Percentiles rank a stretch among this genome's conserved stretches.
These are phyloP conservation scores for Caenorhabditis remanei DNA, from an alignment of 1,140 invertebrate species.

Conservation along the genomic window DNA sequence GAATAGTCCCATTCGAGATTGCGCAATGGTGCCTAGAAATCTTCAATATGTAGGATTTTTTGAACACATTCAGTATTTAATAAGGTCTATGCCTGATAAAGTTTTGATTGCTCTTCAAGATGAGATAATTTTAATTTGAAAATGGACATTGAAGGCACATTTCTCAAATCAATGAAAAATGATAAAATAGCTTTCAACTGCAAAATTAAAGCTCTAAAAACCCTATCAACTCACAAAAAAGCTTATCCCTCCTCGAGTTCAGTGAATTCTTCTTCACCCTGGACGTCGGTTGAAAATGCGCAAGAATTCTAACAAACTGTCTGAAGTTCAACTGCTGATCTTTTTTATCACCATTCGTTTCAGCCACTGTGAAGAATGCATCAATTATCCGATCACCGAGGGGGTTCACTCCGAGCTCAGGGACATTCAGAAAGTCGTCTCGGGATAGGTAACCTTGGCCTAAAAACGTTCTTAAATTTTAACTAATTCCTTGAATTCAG, in stretches of 20 bases:
- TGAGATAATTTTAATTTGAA: no score
- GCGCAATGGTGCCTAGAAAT: no score
- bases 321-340: slow-evolving; percentile 87
- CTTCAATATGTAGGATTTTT: no score
- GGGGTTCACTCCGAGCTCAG: slow-evolving; percentile 91
- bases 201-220: no score
- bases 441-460: slow-evolving; percentile 80
- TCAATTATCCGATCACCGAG: slow-evolving; percentile 96
- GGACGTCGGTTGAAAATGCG: slow-evolving; percentile 93
- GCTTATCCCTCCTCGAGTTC: slow-evolving; percentile 92
- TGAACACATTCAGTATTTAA: no score
- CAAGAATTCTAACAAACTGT: slow-evolving; percentile 96
- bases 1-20: no score
- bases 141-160: no score
- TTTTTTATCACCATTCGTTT: slow-evolving; percentile 43
- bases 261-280: slow-evolving; percentile 89
- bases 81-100: no score
- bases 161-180: no score
- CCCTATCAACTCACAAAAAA: slow-evolving; percentile 89
- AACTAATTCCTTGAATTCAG: background rate
- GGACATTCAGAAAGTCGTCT: slow-evolving; percentile 97
- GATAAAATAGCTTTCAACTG: no score
- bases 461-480: slow-evolving; percentile 27
- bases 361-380: slow-evolving; percentile 88
- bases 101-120: no score